Evolutionary conservation across 2,113 vertebrate genomes (phyloP), one percentile per base, ranked within the genome.

Genomic region (Theristicus caerulescens): DNA sequence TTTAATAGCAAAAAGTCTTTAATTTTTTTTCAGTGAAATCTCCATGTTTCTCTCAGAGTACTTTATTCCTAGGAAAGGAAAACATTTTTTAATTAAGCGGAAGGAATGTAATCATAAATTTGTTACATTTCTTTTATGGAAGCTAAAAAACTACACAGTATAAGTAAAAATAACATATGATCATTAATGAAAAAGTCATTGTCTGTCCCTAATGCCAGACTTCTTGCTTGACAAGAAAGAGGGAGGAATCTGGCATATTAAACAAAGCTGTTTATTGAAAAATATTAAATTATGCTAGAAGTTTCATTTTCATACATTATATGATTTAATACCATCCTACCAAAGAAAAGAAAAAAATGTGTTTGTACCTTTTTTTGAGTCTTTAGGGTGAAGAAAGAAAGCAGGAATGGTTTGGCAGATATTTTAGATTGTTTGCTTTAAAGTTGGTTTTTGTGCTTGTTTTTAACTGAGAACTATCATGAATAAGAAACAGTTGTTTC

Each of bases 401-500:
- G 31, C 31, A 36, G 47, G 34, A 54, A 65, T 62, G 27, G 19
- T 57, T 94, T 94, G 86, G 77, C 57, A 82, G 73, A 87, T 94
- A 93, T 93, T 97, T 90, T 51, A 88, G 42, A 88, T 51, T 82
- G 32, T 81, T 94, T 86, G 16, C 57, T 94, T 93, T 84, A 86
- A 93, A 84, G 88, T 10, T 67, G 29, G 3, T 2, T 4, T 94
- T 94, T 89, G 57, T 82, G 36, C 86, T 95, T 91, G 62, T 91
- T 95, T 97, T 91, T 73, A 73, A 76, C 52, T 31, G 40, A 77
- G 83, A 94, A 72, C 54, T 91, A 31, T 87, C 73, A 82, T 93
- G 97, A 97, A 97, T 87, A 85, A 93, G 89, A 97, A 97, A 94
- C 91, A 94, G 91, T 94, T 95, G 84, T 85, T 96, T 91, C 85